These are phyloP conservation scores for Stomorhina lunata DNA, from an alignment of 2,888 invertebrate species.

Conservation along the genomic window DNA sequence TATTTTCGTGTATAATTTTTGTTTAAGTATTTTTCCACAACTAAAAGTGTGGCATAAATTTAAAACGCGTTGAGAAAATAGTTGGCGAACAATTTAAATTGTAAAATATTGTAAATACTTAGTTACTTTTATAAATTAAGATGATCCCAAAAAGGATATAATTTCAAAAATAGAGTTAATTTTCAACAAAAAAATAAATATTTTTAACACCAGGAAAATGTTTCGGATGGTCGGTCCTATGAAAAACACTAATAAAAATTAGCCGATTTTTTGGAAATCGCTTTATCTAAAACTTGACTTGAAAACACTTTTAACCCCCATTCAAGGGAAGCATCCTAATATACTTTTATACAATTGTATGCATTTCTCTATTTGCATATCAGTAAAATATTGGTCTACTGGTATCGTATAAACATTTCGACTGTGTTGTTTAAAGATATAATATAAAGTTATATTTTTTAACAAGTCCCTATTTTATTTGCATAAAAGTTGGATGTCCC, in stretches of 20 bases:
- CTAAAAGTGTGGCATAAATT: slow-evolving; percentile 67
- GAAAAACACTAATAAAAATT: no score
- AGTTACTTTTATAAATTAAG: no score
- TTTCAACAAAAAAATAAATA: no score
- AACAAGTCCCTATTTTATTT: not conserved
- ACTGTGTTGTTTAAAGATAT: slow-evolving; percentile 2
- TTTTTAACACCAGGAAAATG: no score
- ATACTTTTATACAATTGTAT: not conserved
- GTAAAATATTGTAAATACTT: slow-evolving; percentile 45
- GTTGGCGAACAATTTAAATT: slow-evolving; percentile 60
- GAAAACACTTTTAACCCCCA: no score
- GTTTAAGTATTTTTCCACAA: not conserved
- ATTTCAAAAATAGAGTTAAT: no score
- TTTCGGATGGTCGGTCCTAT: no score
- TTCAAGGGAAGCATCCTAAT: no score
- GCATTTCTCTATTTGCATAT: not conserved
- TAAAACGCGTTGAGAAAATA: slow-evolving; percentile 67
- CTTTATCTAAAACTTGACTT: no score
- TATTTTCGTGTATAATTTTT: slow-evolving; percentile 11
- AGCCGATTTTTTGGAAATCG: no score
- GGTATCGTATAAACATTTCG: not conserved
- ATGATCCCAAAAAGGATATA: no score
- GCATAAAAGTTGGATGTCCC: not conserved
- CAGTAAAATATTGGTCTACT: not conserved
- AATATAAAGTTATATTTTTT: not conserved